phyloP scores from a whole-genome alignment of 2,113 vertebrate genomes.

The Rhinogobius similis region DNA sequence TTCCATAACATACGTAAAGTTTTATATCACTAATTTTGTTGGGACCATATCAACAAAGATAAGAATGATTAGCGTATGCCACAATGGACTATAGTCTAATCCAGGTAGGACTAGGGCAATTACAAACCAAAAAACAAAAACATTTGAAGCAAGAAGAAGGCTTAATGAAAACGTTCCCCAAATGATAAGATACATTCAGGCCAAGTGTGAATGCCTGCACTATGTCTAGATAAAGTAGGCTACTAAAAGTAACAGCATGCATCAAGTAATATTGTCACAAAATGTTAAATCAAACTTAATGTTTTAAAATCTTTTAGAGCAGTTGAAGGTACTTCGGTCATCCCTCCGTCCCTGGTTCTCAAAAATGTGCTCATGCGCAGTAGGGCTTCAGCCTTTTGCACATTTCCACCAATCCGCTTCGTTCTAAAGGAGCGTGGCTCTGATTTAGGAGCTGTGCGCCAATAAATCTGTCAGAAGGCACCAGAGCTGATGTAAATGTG shows the following conservation, averaged over 20 bases:
- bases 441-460: slow-evolving; percentile 72
- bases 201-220: too few species aligned
- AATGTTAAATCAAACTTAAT: neutral
- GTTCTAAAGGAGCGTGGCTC: slow-evolving; percentile 28
- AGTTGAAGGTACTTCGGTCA: neutral
- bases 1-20: too few species aligned
- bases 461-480: slow-evolving; percentile 80
- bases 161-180: too few species aligned
- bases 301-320: neutral
- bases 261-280: neutral
- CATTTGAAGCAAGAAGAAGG: too few species aligned
- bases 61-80: too few species aligned
- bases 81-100: too few species aligned
- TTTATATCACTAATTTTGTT: too few species aligned
- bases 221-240: too few species aligned
- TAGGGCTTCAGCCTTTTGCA: neutral
- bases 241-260: neutral
- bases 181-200: too few species aligned
- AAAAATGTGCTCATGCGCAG: slow-evolving; percentile 48
- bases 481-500: slow-evolving; percentile 77
- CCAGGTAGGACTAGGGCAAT: too few species aligned
- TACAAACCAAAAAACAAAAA: too few species aligned
- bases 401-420: slow-evolving; percentile 66
- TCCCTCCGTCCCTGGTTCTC: neutral
- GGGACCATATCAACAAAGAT: too few species aligned